Conservation (phyloP, 2,888 invertebrate species). For the Bugula neritina region DNA sequence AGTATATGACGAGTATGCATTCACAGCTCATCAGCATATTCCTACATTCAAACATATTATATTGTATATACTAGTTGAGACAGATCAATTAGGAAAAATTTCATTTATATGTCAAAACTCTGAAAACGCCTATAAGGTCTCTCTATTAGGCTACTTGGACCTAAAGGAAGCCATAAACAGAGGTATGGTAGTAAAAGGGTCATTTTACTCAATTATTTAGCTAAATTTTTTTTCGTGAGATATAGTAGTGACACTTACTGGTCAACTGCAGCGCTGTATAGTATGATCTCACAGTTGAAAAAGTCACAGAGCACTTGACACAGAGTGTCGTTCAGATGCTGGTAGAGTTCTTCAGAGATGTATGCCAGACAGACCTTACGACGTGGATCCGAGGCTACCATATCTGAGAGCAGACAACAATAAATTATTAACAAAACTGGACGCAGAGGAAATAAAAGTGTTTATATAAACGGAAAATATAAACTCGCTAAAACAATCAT, state of each 20-base stretch:
- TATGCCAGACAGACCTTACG: neutral
- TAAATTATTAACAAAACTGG: neutral
- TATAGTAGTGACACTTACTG: neutral
- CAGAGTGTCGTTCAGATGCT: neutral
- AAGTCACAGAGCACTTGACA: neutral
- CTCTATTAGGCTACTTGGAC: no score
- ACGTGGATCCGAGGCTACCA: neutral
- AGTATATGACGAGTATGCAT: neutral
- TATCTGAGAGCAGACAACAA: neutral
- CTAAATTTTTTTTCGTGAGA: no score
- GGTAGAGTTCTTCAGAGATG: neutral
- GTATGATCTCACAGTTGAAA: neutral
- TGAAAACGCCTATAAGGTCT: neutral
- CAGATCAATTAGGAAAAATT: neutral
- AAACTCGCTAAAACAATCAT: no score
- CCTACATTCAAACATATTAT: no score
- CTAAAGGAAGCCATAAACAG: no score
- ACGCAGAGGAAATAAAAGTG: neutral
- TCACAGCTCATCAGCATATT: neutral
- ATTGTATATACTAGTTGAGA: no score
- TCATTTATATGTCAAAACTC: neutral
- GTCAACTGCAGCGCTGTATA: neutral
- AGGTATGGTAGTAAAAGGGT: no score
- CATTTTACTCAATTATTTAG: no score
- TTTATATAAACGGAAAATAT: neutral